Percentiles rank a stretch among this genome's conserved stretches.
Evolutionary conservation across 2,888 invertebrate species (phyloP).

Genomic region (Andrena hattorfiana): DNA sequence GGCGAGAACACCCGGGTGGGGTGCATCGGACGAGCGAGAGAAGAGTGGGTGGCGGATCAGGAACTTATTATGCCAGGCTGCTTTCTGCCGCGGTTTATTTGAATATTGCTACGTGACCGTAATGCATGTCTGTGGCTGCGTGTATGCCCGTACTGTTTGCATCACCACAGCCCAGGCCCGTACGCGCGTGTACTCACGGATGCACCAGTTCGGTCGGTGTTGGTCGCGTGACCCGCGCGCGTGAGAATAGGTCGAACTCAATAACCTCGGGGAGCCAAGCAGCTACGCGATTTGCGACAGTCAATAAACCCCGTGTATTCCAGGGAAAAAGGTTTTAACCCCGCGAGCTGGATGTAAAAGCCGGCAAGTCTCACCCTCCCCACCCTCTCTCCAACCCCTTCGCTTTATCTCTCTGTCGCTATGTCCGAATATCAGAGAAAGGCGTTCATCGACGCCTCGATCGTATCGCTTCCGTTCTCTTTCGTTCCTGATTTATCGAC

Average conservation of each 20-base stretch:
- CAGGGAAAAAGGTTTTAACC: conserved; percentile 32
- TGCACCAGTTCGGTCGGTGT: neutral
- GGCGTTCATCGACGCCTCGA: conserved; percentile 39
- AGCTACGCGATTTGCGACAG: conserved; percentile 71
- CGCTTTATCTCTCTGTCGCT: conserved; percentile 8
- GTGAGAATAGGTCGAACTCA: conserved; percentile 58
- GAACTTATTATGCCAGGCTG: conserved; percentile 58
- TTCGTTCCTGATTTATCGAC: conserved; percentile 44
- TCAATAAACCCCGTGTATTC: conserved; percentile 69
- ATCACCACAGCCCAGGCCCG: conserved; percentile 16
- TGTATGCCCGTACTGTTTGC: conserved; percentile 51
- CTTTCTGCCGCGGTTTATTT: conserved; percentile 69
- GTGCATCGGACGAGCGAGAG: neutral
- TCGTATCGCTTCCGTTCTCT: conserved; percentile 49
- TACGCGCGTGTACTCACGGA: conserved; percentile 45
- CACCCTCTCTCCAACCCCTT: neutral
- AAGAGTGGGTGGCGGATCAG: neutral
- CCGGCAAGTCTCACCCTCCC: conserved; percentile 3
- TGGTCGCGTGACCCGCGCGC: neutral
- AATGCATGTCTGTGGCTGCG: conserved; percentile 52
- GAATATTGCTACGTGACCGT: conserved; percentile 73
- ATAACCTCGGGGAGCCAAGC: conserved; percentile 64
- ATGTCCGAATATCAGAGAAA: conserved; percentile 47
- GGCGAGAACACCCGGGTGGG: neutral
- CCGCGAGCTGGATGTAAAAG: conserved; percentile 10